These are phyloP conservation scores for Chaetoderma sp. DNA, from an alignment of 2,888 invertebrate genomes.

Conservation along the genomic window DNA sequence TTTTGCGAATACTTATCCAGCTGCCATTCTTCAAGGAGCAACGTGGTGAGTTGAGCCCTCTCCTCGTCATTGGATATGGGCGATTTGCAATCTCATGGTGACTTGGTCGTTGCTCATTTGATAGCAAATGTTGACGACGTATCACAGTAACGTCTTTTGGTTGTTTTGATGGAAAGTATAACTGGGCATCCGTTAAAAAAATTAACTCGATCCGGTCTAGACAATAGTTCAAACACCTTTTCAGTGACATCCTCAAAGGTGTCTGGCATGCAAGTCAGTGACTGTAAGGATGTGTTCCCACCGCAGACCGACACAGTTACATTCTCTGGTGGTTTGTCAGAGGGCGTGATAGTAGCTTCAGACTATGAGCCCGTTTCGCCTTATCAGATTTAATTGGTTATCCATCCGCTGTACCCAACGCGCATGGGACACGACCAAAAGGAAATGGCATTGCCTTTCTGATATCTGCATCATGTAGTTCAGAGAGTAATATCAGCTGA, in stretches of 20 bases:
- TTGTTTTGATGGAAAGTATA: background rate
- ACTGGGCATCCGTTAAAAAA: no score
- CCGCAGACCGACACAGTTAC: background rate
- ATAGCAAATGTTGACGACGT: background rate
- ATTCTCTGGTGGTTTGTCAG: background rate
- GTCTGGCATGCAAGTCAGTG: no score
- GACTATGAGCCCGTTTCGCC: no score
- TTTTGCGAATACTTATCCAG: background rate
- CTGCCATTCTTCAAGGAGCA: no score
- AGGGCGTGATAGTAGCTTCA: background rate
- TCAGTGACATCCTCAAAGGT: background rate
- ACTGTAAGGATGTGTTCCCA: no score
- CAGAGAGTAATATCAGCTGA: background rate
- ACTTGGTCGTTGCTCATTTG: background rate
- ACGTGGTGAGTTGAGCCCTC: no score
- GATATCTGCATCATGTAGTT: background rate
- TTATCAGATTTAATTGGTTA: no score
- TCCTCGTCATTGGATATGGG: background rate
- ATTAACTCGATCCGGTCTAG: no score
- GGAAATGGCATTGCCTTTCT: background rate
- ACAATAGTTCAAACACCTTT: background rate
- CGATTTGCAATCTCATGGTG: background rate
- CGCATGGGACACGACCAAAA: no score
- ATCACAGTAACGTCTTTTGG: background rate
- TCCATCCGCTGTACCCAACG: background rate